Evolutionary conservation across 2,888 invertebrate species (phyloP), one percentile per base, ranked within the genome.

Genomic region (Tinea trinotella): DNA sequence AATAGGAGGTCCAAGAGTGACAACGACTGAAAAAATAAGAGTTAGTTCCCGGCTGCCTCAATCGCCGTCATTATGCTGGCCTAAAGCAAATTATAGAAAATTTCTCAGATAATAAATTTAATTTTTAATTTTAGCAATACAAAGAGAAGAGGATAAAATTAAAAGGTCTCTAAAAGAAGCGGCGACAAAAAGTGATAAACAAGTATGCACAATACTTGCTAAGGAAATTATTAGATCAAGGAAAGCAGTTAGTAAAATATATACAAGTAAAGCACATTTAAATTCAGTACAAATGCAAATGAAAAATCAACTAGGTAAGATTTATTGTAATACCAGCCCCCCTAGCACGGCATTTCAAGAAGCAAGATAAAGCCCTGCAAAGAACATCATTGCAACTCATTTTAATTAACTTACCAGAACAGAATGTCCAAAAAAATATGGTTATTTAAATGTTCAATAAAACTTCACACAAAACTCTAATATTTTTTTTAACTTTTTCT

Each of bases 91-190:
- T n/a, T n/a, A n/a, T n/a, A n/a, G n/a, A n/a, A n/a, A n/a, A n/a
- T n/a, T n/a, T 24, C 24, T 7, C 9, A 9, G 24, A 9, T 24
- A 7, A 9, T 7, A 7, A 24, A 24, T 24, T 24, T 24, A 24
- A 24, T 9, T 9, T 24, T 24, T 24, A 10, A 30, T 40, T 82
- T 52, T 62, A 95, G 94, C 92, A 6, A 99, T 99, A 64, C 94
- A 98, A 75, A 88, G 98, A 40, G 99, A 99, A 80, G 99, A 99
- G 76, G 97, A 97, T 24, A 99, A 99, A 85, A 96, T 98, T 0
- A 98, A 97, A 70, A 86, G 91, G 52, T 93, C 97, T 0, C 74
- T 99, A 19, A 99, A 98, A 75, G 97, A 98, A 68, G 97, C 99
- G 1, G 99, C 98, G 0, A 91, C 95, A 60, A 98, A 98, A 70